A percentile compares a stretch with the other conserved stretches of the same genome.
Conservation (phyloP, 2,113 vertebrate species). For the Ailuropoda melanoleuca region DNA sequence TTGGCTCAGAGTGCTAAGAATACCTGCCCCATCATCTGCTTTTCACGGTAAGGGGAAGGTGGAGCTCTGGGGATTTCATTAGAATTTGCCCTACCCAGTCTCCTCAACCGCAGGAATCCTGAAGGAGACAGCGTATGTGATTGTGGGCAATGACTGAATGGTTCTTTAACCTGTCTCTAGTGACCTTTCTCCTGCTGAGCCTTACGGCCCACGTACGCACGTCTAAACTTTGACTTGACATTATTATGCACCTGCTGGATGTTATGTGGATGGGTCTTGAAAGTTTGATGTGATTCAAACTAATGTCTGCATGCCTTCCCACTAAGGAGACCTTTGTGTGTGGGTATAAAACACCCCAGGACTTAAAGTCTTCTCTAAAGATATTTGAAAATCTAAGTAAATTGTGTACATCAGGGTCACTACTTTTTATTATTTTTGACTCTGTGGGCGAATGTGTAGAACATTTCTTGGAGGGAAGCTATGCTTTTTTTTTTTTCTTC, state of each 20-base stretch:
- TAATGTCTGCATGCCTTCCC: background rate
- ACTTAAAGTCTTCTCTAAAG: slow-evolving; percentile 17
- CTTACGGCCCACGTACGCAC: background rate
- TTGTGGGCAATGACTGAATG: background rate
- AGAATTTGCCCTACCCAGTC: background rate
- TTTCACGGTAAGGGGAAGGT: background rate
- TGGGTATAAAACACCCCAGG: background rate
- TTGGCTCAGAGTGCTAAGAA: background rate
- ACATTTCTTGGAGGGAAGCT: background rate
- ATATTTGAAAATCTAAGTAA: slow-evolving; percentile 59
- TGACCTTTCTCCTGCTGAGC: slow-evolving; percentile 3
- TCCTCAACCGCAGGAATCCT: background rate
- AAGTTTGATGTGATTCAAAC: slow-evolving; percentile 55
- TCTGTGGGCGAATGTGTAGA: background rate
- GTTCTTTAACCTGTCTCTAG: background rate
- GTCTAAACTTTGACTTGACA: slow-evolving; percentile 12
- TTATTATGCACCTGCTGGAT: background rate
- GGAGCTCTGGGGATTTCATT: background rate
- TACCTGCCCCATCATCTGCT: background rate
- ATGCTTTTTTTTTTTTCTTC: rapidly evolving
- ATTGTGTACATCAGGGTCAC: background rate
- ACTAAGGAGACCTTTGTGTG: slow-evolving; percentile 13
- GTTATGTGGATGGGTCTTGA: background rate
- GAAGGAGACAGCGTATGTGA: background rate
- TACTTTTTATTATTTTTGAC: slow-evolving; percentile 40